Evolutionary conservation across 2,888 invertebrate species (phyloP), one percentile per base, ranked within the genome.

Genomic region (Mellilla xanthometata): DNA sequence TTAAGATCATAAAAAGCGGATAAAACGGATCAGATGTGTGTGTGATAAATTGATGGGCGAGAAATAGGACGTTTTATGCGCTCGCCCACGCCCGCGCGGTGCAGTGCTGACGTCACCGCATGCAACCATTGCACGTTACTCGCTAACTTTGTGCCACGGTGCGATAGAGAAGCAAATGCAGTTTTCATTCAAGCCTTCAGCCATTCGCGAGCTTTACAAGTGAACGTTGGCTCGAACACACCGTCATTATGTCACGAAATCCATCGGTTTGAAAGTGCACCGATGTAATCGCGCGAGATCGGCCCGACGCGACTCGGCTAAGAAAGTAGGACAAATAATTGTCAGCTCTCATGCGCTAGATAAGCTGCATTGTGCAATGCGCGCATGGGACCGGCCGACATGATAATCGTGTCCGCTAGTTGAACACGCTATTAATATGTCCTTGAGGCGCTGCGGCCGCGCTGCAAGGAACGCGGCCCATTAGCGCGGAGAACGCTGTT

Each of bases 311-410:
- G 54, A 57, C 41, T 54, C 55, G 51, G 54, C 53, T 61, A 72
- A 69, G 79, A 84, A 84, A 81, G 77, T 84, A 60, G 82, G 77
- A 65, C 85, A 79, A 72, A 74, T 77, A 81, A 78, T 79, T 76
- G 76, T 73, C 73, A 65, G 68, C 69, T 82, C 77, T 73, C 73
- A 67, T 74, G 74, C 63, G 72, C 76, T 73, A 81, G 80, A 80
- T 84, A 84, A 81, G 78, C 75, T 80, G 81, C 82, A 81, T 81
- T 83, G 83, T 81, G 83, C 84, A 84, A 85, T 69, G 42, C 24
- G 46, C 51, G 54, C 68, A 78, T 75, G 74, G 78, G 76, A 70
- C 71, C 65, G 60, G 61, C 60, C 60, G 47, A 52, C 68, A 70
- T 77, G 79, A 80, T 76, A 70, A 76, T 78, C 74, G 76, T 71